A percentile compares a stretch with the other conserved stretches of the same genome.
These are phyloP conservation scores for Turnix velox DNA, from an alignment of 2,113 vertebrate genomes.

Conservation along the genomic window DNA sequence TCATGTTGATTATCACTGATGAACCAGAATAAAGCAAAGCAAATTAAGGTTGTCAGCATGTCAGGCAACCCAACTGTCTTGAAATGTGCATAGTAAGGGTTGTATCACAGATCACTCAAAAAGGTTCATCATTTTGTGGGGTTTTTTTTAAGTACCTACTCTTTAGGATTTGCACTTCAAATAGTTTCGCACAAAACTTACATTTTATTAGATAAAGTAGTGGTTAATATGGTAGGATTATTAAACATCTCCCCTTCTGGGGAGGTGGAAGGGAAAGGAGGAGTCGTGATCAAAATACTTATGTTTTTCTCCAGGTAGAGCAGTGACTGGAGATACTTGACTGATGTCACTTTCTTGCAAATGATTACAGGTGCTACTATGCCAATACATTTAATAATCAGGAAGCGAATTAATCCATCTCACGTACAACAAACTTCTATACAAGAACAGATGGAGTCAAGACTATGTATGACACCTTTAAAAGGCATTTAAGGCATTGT, in stretches of 20 bases:
- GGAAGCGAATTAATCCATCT: too few species aligned
- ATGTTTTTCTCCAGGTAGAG: background rate
- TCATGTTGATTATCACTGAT: background rate
- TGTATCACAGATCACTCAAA: background rate
- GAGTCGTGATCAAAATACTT: background rate
- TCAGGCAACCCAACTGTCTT: background rate
- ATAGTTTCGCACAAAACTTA: background rate
- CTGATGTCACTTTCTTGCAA: background rate
- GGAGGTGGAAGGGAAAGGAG: background rate
- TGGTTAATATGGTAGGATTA: background rate
- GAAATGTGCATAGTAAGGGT: background rate
- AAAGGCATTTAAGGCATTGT: background rate
- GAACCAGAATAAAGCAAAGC: background rate
- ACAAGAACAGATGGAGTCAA: background rate
- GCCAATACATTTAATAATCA: background rate
- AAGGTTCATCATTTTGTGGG: background rate
- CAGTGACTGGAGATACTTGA: background rate
- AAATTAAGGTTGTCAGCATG: background rate
- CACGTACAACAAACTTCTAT: too few species aligned
- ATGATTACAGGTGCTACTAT: background rate
- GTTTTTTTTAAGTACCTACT: background rate
- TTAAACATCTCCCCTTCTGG: background rate
- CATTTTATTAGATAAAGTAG: background rate
- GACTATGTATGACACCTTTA: accelerated
- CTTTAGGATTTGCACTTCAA: background rate